Evolutionary conservation across 30 jellyfish, hydroid and myxozoan species (phyloP), one percentile per base, ranked within the genome.

Genomic region (Turritopsis dohrnii): DNA sequence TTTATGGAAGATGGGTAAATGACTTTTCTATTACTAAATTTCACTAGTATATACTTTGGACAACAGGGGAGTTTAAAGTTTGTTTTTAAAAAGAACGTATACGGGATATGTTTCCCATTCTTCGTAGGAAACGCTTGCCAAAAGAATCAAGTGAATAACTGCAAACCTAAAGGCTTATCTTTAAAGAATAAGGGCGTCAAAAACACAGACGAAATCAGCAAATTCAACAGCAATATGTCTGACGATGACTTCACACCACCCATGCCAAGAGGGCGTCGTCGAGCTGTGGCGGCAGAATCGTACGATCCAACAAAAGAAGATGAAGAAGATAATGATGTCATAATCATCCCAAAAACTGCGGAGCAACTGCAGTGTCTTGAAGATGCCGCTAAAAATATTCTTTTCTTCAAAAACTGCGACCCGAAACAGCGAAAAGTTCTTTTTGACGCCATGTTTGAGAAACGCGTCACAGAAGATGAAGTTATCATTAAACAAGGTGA

Each of bases 221-320:
- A 41, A 13, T 41, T 41, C 60, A 41, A 41, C 13, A 41, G 13
- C 60, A 69, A 69, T 27, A 74, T 74, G 83, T 88, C 79, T 30
- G 96, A 88, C 28, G 95, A 85, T 54, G 86, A 83, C 21, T 74
- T 69, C 76, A 85, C 79, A 26, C 97, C 96, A 76, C 99, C 96
- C 29, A 21, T 25, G 21, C 28, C 84, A 29, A 54, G 86, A 71
- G 99, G 96, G 3, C 79, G 99, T 80, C 96, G 99, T 53, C 93
- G 81, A 52, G 99, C 99, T 8, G 99, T 94, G n/a, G 99, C 99
- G 1, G 99, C 96, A 18, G 99, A 94, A 86, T 94, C 99, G 18
- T 94, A 94, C 85, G 96, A 94, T 73, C 99, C 99, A 8, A 82
- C 96, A 21, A 79, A 82, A 31, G 96, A 88, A 66, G 73, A 25